phyloP scores from a whole-genome alignment of 2,797 vertebrate genomes.

The Acropternis orthonyx region DNA sequence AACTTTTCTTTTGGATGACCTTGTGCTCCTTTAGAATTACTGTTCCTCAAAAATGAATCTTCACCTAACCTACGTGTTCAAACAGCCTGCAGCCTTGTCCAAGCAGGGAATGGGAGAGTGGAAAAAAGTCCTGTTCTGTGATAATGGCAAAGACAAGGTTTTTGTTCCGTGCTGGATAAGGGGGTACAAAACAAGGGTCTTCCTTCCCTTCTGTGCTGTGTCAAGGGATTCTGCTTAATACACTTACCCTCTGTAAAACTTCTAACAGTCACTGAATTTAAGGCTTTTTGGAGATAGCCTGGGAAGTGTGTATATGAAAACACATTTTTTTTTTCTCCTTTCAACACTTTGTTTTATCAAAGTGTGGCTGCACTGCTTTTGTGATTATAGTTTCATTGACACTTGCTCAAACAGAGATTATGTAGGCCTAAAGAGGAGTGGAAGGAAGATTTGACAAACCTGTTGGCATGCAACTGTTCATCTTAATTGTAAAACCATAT shows the following conservation, averaged over 20 bases:
- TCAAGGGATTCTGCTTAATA: background rate
- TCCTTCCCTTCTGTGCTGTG: background rate
- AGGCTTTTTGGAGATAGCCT: background rate
- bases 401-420: background rate
- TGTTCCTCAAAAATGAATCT: background rate
- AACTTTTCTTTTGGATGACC: background rate
- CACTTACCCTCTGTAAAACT: background rate
- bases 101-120: background rate
- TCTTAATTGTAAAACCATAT: background rate
- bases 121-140: accelerated
- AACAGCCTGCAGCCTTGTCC: background rate
- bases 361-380: background rate
- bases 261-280: background rate
- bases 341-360: background rate
- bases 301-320: background rate
- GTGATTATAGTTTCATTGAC: background rate
- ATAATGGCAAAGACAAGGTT: background rate
- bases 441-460: background rate
- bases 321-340: background rate
- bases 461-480: background rate
- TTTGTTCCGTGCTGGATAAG: background rate
- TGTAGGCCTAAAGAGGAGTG: background rate
- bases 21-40: background rate
- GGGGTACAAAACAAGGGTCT: background rate
- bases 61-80: background rate